These are phyloP conservation scores for Spisula subtruncata DNA, from an alignment of 2,888 invertebrate genomes.

Conservation along the genomic window DNA sequence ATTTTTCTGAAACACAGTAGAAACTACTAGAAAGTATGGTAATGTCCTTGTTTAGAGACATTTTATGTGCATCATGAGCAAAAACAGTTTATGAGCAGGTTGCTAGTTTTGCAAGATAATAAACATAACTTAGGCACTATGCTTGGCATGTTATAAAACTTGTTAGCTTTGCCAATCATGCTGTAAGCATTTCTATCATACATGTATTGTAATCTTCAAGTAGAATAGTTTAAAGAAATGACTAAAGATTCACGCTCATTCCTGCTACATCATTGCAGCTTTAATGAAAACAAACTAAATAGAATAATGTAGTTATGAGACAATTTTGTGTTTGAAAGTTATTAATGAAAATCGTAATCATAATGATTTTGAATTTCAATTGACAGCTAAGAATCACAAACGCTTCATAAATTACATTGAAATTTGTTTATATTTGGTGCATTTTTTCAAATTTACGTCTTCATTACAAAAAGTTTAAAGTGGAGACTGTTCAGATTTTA, in stretches of 20 bases:
- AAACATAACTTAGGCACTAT: neutral
- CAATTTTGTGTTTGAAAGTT: too few species aligned
- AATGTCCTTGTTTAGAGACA: neutral
- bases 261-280: too few species aligned
- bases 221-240: neutral
- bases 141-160: neutral
- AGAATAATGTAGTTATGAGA: too few species aligned
- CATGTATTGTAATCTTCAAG: neutral
- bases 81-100: neutral
- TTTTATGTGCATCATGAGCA: neutral
- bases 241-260: too few species aligned
- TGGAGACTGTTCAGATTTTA: neutral
- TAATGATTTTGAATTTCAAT: too few species aligned
- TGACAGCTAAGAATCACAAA: too few species aligned
- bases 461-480: too few species aligned
- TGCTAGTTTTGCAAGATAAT: constrained; percentile 4
- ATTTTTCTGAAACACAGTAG: neutral
- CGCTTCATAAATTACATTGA: too few species aligned
- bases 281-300: too few species aligned
- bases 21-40: neutral
- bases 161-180: neutral
- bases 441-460: too few species aligned
- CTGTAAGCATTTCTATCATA: neutral
- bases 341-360: too few species aligned
- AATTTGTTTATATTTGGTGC: too few species aligned